Percentiles rank a stretch among this genome's conserved stretches.
Conservation (phyloP, 2,888 invertebrate genomes). For the Erebia epiphron region DNA sequence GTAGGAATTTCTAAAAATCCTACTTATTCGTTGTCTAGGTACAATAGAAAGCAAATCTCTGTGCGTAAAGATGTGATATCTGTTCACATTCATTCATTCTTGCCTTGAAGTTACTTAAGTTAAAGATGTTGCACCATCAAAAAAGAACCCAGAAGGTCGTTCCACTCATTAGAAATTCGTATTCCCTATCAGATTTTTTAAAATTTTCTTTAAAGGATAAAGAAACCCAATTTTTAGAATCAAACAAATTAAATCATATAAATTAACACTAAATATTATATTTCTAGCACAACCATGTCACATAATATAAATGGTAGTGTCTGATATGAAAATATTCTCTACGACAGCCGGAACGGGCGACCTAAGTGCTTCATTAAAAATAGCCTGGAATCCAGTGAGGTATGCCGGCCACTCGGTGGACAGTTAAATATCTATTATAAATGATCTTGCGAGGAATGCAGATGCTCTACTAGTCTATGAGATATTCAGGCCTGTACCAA, state of each 20-base stretch:
- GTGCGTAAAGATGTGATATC: no score
- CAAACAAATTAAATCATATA: no score
- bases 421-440: conserved; percentile 39
- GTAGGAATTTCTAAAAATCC: no score
- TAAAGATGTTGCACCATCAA: no score
- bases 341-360: conserved; percentile 48
- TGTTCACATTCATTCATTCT: no score
- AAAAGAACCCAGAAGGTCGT: no score
- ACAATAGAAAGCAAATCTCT: no score
- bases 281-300: conserved; percentile 38
- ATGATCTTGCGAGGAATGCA: conserved; percentile 30
- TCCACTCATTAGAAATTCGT: no score
- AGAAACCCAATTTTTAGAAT: no score
- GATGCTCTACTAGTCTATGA: conserved; percentile 10
- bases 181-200: no score
- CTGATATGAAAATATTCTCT: conserved; percentile 44
- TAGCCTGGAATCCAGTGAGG: conserved; percentile 54
- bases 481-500: background rate
- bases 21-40: no score
- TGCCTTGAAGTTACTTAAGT: no score
- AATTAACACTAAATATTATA: background rate
- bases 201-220: background rate
- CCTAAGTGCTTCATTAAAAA: conserved; percentile 51
- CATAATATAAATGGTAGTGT: conserved; percentile 40
- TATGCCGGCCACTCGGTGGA: conserved; percentile 44